phyloP scores from a whole-genome alignment of 2,888 invertebrate species.

The Ectemnius continuus region DNA sequence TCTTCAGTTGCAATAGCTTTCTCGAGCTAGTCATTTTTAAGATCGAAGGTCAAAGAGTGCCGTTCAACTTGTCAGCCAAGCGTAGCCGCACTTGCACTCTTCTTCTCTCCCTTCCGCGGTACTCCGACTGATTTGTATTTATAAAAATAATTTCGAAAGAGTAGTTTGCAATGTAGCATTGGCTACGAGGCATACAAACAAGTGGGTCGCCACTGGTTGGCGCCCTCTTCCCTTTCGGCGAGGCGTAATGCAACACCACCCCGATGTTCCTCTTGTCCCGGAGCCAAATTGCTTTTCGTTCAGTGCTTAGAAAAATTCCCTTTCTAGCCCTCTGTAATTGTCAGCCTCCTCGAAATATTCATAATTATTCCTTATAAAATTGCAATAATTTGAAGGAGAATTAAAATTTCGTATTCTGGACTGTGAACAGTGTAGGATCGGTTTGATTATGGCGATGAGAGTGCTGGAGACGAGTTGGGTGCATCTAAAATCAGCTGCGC shows the following conservation, averaged over 20 bases:
- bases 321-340: slow-evolving; percentile 14
- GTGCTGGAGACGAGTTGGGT: too few relatives aligned
- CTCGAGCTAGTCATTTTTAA: not conserved
- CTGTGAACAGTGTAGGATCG: too few relatives aligned
- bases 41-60: slow-evolving; percentile 5
- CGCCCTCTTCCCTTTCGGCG: slow-evolving; percentile 55
- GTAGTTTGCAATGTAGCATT: slow-evolving; percentile 31
- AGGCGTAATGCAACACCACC: slow-evolving; percentile 68
- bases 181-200: slow-evolving; percentile 47
- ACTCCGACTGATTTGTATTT: slow-evolving; percentile 24
- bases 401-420: too few relatives aligned
- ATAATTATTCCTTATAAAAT: not conserved
- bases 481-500: too few relatives aligned
- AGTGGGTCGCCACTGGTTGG: slow-evolving; percentile 60
- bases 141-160: slow-evolving; percentile 44
- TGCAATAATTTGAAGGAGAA: not conserved
- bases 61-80: not conserved
- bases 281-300: slow-evolving; percentile 61
- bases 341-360: slow-evolving; percentile 4
- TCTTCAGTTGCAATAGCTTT: too few relatives aligned
- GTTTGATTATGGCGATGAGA: too few relatives aligned
- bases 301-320: slow-evolving; percentile 28
- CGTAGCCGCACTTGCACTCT: not conserved
- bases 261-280: slow-evolving; percentile 61
- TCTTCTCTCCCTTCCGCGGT: not conserved